These are phyloP conservation scores for Carterocephalus palaemon DNA, from an alignment of 2,888 invertebrate genomes.

Conservation along the genomic window DNA sequence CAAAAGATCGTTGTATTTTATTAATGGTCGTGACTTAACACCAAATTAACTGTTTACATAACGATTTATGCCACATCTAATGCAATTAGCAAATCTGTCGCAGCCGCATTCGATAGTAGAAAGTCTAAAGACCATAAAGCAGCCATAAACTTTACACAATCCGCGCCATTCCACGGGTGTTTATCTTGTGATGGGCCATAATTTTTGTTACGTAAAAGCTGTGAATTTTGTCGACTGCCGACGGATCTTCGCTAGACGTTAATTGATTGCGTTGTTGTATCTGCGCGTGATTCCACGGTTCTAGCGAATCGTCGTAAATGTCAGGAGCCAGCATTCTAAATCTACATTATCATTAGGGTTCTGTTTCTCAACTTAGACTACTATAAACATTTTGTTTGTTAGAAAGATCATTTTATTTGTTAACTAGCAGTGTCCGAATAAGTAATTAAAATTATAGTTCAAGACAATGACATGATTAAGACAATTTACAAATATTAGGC, in stretches of 20 bases:
- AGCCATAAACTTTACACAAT: slow-evolving; percentile 16
- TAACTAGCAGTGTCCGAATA: too few species aligned
- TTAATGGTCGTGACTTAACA: not conserved
- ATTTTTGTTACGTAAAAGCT: slow-evolving; percentile 15
- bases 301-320: not conserved
- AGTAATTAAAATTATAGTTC: too few species aligned
- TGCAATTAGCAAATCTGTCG: slow-evolving; percentile 26
- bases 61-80: slow-evolving; percentile 20
- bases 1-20: not conserved
- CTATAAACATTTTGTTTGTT: too few species aligned
- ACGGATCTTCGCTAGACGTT: slow-evolving; percentile 9
- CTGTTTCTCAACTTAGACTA: too few species aligned
- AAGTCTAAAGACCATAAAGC: slow-evolving; percentile 13
- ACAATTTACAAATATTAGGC: too few species aligned
- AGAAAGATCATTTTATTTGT: too few species aligned
- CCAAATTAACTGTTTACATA: slow-evolving; percentile 2
- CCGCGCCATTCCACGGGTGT: slow-evolving; percentile 1
- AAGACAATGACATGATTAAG: too few species aligned
- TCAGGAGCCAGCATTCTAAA: too few species aligned
- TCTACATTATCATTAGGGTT: too few species aligned
- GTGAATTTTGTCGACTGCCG: slow-evolving; percentile 8
- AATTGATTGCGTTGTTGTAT: slow-evolving; percentile 12
- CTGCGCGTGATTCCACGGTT: slow-evolving; percentile 1
- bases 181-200: slow-evolving; percentile 13
- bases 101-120: slow-evolving; percentile 14